Evolutionary conservation across 2,888 invertebrate species (phyloP).

Genomic region (Orthosia cruda): DNA sequence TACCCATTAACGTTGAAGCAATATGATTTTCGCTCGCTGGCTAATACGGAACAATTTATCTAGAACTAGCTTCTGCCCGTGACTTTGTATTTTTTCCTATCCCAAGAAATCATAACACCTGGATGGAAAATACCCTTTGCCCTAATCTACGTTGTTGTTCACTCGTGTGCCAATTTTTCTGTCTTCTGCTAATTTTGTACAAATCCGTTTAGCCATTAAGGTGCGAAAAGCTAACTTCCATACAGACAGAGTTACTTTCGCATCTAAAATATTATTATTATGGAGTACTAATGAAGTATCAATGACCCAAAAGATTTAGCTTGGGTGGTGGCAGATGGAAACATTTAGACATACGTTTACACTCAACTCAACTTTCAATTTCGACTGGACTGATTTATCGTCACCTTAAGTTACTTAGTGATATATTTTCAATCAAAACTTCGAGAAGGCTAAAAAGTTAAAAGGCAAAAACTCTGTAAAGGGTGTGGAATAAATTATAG

Average conservation of each 20-base stretch:
- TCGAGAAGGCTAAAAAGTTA: slow-evolving; percentile 6
- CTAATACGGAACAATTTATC: background rate
- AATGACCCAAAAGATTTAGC: background rate
- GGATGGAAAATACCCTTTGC: too few relatives aligned
- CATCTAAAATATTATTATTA: too few relatives aligned
- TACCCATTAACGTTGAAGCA: background rate
- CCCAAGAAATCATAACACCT: too few relatives aligned
- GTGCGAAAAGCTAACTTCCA: too few relatives aligned
- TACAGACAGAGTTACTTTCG: too few relatives aligned
- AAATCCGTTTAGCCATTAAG: too few relatives aligned
- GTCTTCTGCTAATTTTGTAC: too few relatives aligned
- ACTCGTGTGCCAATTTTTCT: too few relatives aligned
- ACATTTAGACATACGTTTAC: background rate
- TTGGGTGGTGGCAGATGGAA: background rate
- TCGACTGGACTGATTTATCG: slow-evolving; percentile 34
- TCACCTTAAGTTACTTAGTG: background rate
- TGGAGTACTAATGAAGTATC: background rate
- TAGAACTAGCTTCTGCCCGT: too few relatives aligned
- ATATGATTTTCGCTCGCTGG: background rate
- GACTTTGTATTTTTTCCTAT: too few relatives aligned
- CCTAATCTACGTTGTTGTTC: too few relatives aligned
- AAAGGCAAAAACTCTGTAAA: background rate
- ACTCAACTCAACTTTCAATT: slow-evolving; percentile 16
- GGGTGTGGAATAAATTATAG: slow-evolving; percentile 16
- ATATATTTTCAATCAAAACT: slow-evolving; percentile 4